Base-by-base conservation (phyloP, 2,888 invertebrate genomes). In the Teleogryllus oceanicus region DNA sequence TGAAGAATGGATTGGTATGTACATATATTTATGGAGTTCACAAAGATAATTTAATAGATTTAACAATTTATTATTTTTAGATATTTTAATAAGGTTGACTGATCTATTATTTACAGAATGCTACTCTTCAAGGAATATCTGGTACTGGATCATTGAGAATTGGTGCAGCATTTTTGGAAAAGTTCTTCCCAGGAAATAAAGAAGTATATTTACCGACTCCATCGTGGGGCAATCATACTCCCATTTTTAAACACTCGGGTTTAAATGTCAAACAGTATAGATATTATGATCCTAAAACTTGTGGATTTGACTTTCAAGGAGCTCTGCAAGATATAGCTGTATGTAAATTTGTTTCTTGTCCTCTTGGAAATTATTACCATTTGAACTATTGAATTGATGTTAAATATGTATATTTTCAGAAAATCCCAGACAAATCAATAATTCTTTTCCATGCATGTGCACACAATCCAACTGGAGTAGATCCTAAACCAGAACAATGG, bases 191-290 rank as follows among this genome's bases (percentile, higher is more conserved):
- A 11, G 93, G 94, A 62, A 90, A 89, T 84, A 97, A 97, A 88
- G 93, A 93, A 82, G 88, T 96, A 78, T 98, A 96, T 89, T 85
- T 99, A 83, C 98, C 99, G 10, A 89, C 91, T 2, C 99, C 99
- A 8, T 94, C 99, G 0, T 99, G 99, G 99, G 99, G 99, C 79
- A 99, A 99, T 88, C 99, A 99, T 87, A 93, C 92, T 0, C 97
- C 98, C 79, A 92, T 99, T 85, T 97, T 98, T 88, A 97, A 94
- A 89, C 94, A 94, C 85, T 89, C 96, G 78, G 94, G 95, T 4
- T 87, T 99, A 80, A 90, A 93, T 18, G 93, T 97, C 78, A 96
- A 98, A 86, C 90, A 92, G 80, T 99, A 99, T 89, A 92, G 94
- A 83, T 99, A 99, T 88, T 99, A 96, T 87, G 95, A 99, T 86